A percentile compares a stretch with the other conserved stretches of the same genome.
These are phyloP conservation scores for Buathra laborator DNA, from an alignment of 2,888 invertebrate species.

Conservation along the genomic window DNA sequence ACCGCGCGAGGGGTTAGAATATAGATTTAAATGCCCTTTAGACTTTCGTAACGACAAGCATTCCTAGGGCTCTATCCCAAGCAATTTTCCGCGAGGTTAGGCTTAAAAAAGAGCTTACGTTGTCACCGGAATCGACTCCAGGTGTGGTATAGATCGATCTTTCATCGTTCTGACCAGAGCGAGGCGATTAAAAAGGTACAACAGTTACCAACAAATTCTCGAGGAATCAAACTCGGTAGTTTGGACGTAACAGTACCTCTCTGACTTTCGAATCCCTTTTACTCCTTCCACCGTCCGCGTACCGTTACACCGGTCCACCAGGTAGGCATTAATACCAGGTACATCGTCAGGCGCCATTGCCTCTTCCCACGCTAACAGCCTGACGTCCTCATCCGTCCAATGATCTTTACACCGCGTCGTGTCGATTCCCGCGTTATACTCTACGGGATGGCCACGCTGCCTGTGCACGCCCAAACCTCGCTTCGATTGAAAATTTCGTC, in stretches of 20 bases:
- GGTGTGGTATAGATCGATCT: no score
- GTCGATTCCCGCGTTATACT: constrained; percentile 22
- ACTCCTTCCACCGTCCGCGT: neutral
- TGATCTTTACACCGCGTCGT: neutral
- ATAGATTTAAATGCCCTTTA: no score
- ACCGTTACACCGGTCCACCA: neutral
- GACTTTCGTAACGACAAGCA: no score
- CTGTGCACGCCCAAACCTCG: constrained; percentile 26
- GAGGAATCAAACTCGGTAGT: no score
- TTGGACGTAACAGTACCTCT: neutral
- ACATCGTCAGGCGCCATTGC: neutral
- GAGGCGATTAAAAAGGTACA: no score
- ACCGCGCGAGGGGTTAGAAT: no score
- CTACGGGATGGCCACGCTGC: neutral
- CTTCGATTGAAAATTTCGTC: neutral
- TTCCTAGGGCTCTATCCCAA: no score
- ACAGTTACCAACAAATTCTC: no score
- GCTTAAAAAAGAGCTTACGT: no score
- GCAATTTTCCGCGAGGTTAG: no score
- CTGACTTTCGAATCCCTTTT: neutral
- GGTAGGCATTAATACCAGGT: neutral
- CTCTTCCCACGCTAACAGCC: constrained; percentile 20
- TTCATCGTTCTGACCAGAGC: no score
- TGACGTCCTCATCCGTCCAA: constrained; percentile 9
- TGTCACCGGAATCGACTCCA: no score